Evolutionary conservation across 2,113 vertebrate species (phyloP), one percentile per base, ranked within the genome.

Genomic region (Heteronetta atricapilla): DNA sequence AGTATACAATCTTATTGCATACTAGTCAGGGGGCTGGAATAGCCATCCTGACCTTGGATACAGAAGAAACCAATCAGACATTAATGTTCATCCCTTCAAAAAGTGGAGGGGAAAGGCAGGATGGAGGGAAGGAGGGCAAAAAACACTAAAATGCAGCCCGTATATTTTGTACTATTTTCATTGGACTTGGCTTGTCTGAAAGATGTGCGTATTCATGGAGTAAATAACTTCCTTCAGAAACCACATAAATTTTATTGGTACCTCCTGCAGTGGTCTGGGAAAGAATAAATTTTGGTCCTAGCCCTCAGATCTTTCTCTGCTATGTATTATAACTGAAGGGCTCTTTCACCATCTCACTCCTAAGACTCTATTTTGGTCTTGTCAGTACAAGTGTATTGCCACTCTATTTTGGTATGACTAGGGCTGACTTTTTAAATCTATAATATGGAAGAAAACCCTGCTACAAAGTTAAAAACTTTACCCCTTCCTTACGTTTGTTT

Each of bases 151-250:
- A 79, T 8, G 4, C 33, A 93, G 25, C 15, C 87, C 31, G 19
- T 11, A 3, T 31, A 40, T 87, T 73, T 90, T 77, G 34, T 70
- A 21, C 33, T n/a, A 14, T 34, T 95, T 94, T 95, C 58, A 88
- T 46, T 68, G 18, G 18, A 79, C 58, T 80, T 86, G 21, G 29
- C 48, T 92, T 22, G 68, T 93, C 79, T 96, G 84, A 96, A 96
- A 91, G 29, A 21, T 63, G 40, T 90, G 44, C 34, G 94, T 95
- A 93, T 66, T 94, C 55, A 93, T 77, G 64, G 62, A 94, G 60
- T 86, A 97, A 97, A 96, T 93, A 96, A 97, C 58, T 95, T 64
- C 33, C 36, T 92, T 46, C 67, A 84, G 63, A 90, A 88, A 72
- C 44, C 73, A 92, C 58, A 91, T 94, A 92, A 95, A 91, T 97